Conservation (phyloP, 2,113 vertebrate species). For the Sapajus apella region DNA sequence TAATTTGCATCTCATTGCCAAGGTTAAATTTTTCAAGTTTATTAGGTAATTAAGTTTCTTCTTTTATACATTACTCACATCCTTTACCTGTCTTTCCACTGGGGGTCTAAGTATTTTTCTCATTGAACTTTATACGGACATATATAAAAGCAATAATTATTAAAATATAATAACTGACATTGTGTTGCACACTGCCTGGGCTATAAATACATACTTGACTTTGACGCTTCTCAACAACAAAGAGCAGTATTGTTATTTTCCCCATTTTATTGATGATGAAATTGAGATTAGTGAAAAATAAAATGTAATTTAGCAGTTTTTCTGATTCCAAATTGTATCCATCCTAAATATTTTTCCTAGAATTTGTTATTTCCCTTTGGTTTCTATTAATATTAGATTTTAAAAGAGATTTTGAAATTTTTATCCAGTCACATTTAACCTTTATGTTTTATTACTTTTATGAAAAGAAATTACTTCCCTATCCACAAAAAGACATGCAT, state of each 20-base stretch:
- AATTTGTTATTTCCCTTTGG: not conserved
- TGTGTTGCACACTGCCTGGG: not conserved
- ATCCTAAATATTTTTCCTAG: not conserved
- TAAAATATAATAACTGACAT: not conserved
- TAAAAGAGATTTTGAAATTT: not conserved
- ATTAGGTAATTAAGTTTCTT: constrained; percentile 53
- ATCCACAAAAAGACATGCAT: not conserved
- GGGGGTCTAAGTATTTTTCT: constrained; percentile 16
- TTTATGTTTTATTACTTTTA: constrained; percentile 2
- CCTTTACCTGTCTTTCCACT: constrained; percentile 28
- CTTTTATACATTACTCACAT: constrained; percentile 31
- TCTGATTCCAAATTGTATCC: not conserved
- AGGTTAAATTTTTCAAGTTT: constrained; percentile 45
- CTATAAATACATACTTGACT: constrained; percentile 22
- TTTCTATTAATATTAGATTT: constrained; percentile 18
- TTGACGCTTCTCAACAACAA: not conserved
- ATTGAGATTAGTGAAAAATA: constrained; percentile 13
- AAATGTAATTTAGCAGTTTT: not conserved
- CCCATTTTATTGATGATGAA: constrained; percentile 28
- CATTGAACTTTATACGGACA: not conserved
- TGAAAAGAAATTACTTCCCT: not conserved
- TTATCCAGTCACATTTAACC: not conserved
- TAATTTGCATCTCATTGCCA: constrained; percentile 71
- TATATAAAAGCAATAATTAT: not conserved
- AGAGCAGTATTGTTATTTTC: not conserved